Evolutionary conservation across 2,888 invertebrate genomes (phyloP).

Genomic region (Drosophila algonquin): DNA sequence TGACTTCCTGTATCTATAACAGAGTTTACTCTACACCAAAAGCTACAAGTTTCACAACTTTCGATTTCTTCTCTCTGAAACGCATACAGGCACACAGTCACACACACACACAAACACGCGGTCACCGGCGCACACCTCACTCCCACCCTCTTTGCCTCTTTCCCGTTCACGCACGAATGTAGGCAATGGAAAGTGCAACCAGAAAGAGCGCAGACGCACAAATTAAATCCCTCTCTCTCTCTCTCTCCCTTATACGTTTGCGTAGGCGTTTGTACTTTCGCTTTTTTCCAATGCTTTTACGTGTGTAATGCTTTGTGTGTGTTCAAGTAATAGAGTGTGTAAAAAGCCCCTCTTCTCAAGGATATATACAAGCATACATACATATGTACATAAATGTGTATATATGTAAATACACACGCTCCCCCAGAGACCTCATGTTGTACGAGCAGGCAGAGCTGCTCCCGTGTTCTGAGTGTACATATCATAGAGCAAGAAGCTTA

Average conservation of each 20-base stretch:
- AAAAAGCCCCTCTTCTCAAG: conserved; percentile 31
- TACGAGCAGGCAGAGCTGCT: conserved; percentile 15
- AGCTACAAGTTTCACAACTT: conserved; percentile 65
- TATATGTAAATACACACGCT: conserved; percentile 31
- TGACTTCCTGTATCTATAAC: conserved; percentile 68
- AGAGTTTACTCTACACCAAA: conserved; percentile 48
- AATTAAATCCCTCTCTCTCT: conserved; percentile 24
- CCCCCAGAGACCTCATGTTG: conserved; percentile 1
- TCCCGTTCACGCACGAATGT: conserved; percentile 58
- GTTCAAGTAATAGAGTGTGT: conserved; percentile 2
- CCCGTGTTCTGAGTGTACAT: conserved; percentile 22
- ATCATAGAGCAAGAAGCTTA: conserved; percentile 28
- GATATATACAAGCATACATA: conserved; percentile 20
- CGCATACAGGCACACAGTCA: conserved; percentile 5
- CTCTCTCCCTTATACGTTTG: conserved; percentile 8
- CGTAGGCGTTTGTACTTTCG: conserved; percentile 55
- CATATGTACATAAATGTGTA: conserved; percentile 11
- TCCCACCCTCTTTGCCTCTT: conserved; percentile 11
- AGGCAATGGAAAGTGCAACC: conserved; percentile 68
- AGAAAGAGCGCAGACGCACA: conserved; percentile 67
- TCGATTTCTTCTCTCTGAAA: conserved; percentile 28
- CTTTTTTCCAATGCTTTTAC: conserved; percentile 37
- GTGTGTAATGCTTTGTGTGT: conserved; percentile 7
- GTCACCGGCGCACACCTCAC: conserved; percentile 17
- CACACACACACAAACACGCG: not conserved